These are phyloP conservation scores for Heterodera filipjevi DNA, from an alignment of 2,888 invertebrate species.

Conservation along the genomic window DNA sequence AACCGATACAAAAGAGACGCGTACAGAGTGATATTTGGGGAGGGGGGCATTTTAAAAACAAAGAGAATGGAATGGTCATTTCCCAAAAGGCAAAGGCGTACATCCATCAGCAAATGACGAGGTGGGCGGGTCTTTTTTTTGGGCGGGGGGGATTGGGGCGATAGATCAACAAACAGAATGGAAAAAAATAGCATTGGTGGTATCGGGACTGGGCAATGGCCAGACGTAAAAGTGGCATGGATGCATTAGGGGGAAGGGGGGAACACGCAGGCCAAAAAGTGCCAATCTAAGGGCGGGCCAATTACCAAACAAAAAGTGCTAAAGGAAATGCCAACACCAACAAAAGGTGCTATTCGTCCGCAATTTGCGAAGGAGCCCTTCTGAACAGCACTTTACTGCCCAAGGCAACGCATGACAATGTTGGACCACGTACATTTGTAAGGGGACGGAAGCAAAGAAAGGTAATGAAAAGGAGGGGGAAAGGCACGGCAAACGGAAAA, in stretches of 20 bases:
- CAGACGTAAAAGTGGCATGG: too few species aligned
- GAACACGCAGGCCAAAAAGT: too few species aligned
- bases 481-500: too few species aligned
- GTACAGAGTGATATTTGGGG: conserved; percentile 41
- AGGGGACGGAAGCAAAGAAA: not conserved
- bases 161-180: too few species aligned
- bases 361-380: conserved; percentile 61
- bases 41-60: not conserved
- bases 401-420: not conserved
- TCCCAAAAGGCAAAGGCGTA: conserved; percentile 56
- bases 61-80: not conserved
- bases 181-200: too few species aligned
- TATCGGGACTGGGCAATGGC: too few species aligned
- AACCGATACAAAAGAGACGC: conserved; percentile 61
- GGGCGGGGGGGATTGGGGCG: too few species aligned
- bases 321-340: too few species aligned
- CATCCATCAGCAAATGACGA: conserved; percentile 56
- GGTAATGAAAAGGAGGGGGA: not conserved
- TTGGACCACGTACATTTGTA: not conserved
- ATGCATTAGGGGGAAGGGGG: too few species aligned
- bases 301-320: too few species aligned
- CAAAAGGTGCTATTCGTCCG: conserved; percentile 61
- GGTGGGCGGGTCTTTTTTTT: too few species aligned
- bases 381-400: conserved; percentile 54
- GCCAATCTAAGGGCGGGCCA: too few species aligned